Evolutionary conservation across 2,888 invertebrate genomes (phyloP), one percentile per base, ranked within the genome.

Genomic region (Platycnemis pennipes): DNA sequence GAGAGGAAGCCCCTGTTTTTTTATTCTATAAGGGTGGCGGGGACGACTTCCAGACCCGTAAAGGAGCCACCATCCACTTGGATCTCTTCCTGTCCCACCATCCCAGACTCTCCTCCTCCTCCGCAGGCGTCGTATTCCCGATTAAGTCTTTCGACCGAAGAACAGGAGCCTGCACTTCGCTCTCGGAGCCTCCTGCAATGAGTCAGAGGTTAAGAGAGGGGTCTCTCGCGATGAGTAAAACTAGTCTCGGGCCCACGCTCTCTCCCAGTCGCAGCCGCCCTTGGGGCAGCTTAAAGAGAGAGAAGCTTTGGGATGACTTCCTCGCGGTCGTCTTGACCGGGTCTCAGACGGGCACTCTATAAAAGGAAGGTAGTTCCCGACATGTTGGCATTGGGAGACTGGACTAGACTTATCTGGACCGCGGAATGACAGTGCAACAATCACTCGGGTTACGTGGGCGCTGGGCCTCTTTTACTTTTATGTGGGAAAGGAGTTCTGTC

Each of bases 171-270:
- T 77, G 53, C 89, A 19, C 89, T 56, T 63, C 42, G 56, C 19
- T 56, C 89, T 56, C 89, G 42, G 89, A 89, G 63, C 89, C 89
- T 16, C 89, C 8, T 42, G 5, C 4, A 26, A 26, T 63, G 89
- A 89, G 56, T 89, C 89, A 89, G 56, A 42, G 89, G 89, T 89
- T 89, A 89, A 89, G 89, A 53, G 89, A 42, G 56, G 37, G 56
- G 7, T 56, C 89, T 56, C 53, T 26, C 8, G 56, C 31, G 46
- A 31, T 42, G 56, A 63, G 56, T 89, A 53, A 46, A 45, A 49
- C 49, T 37, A 31, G 37, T n/a, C 53, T 37, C 0, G 19, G 22
- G 89, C 56, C n/a, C 42, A 42, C 56, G 56, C 42, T 42, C 53
- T 11, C 56, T 42, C 16, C 42, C 53, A 19, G 37, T 56, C 53